Conservation (phyloP, 1,140 invertebrate genomes). For the Ceratitis capitata region DNA sequence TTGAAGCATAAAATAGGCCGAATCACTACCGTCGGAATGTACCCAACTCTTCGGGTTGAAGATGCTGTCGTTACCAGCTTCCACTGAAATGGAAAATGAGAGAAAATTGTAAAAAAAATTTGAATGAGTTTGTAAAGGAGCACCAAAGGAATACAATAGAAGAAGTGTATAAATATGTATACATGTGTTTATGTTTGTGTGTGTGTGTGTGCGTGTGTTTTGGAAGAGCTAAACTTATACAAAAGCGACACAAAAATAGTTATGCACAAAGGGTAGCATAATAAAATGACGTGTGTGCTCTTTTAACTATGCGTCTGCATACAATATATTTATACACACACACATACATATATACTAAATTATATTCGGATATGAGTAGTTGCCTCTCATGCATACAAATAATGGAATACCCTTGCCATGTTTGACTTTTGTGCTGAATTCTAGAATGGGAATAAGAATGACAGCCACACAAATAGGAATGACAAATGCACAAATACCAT, state of each 20-base stretch:
- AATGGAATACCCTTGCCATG: background rate
- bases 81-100: background rate
- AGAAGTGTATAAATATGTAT: background rate
- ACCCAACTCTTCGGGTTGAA: constrained; percentile 53
- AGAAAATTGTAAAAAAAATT: background rate
- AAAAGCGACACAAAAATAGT: constrained; percentile 34
- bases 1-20: constrained; percentile 72
- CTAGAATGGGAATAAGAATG: background rate
- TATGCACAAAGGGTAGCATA: background rate
- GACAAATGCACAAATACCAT: constrained; percentile 35
- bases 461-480: constrained; percentile 34
- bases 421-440: constrained; percentile 18
- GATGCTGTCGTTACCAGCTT: background rate
- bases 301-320: background rate
- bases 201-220: background rate
- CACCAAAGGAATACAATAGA: background rate
- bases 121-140: background rate
- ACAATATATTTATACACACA: background rate
- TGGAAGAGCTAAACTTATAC: background rate
- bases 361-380: background rate
- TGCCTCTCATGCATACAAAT: background rate
- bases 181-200: background rate
- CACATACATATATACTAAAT: background rate
- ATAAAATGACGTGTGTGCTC: background rate
- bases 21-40: constrained; percentile 65